A percentile compares a stretch with the other conserved stretches of the same genome.
phyloP scores from a whole-genome alignment of 2,113 vertebrate genomes.

The Lontra canadensis region DNA sequence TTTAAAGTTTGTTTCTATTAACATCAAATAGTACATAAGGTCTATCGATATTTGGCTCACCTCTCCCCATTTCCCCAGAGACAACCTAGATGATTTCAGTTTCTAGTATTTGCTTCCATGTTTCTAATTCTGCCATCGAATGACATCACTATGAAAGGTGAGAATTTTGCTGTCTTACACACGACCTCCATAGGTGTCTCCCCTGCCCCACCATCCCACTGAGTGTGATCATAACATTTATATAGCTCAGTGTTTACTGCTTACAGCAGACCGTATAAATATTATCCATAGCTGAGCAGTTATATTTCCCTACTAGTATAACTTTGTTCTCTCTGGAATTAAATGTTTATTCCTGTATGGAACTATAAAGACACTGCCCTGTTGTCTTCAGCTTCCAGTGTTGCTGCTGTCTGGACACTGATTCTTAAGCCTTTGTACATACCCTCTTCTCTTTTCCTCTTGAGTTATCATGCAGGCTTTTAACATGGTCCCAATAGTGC shows the following conservation, averaged over 20 bases:
- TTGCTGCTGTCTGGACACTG: background rate
- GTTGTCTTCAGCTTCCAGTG: background rate
- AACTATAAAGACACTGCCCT: background rate
- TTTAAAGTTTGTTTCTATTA: background rate
- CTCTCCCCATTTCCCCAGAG: background rate
- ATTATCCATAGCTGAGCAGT: background rate
- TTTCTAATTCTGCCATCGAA: background rate
- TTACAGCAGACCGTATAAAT: background rate
- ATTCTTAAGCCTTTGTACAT: background rate
- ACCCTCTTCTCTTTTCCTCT: background rate
- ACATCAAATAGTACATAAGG: background rate
- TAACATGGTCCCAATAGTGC: background rate
- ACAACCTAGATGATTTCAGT: background rate
- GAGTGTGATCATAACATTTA: background rate
- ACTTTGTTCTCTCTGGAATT: slow-evolving; percentile 20
- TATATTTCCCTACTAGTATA: background rate
- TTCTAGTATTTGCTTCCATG: background rate
- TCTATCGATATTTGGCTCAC: background rate
- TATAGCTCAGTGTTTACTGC: background rate
- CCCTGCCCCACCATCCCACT: background rate
- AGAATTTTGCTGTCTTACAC: background rate
- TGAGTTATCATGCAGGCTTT: background rate
- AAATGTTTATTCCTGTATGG: background rate
- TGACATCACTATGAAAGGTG: background rate
- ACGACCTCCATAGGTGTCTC: background rate